Conservation (phyloP, 2,113 vertebrate genomes). For the Cygnus buccinator region DNA sequence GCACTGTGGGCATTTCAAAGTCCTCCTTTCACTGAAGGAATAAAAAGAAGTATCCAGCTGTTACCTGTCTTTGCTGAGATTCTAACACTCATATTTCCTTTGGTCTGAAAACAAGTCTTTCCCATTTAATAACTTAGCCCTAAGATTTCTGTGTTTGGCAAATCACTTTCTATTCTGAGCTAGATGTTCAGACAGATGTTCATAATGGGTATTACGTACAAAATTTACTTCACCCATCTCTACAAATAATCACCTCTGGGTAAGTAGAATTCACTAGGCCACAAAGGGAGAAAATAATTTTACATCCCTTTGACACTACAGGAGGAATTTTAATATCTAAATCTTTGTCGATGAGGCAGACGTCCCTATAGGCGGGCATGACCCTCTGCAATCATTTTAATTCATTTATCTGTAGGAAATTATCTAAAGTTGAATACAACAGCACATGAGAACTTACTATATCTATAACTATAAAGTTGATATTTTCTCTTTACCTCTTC, state of each 20-base stretch:
- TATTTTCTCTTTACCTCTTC: neutral
- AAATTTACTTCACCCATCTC: neutral
- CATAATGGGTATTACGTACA: neutral
- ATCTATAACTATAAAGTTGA: neutral
- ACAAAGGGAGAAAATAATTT: neutral
- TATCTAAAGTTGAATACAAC: neutral
- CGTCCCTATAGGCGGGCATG: neutral
- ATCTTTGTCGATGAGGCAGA: neutral
- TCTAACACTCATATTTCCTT: neutral
- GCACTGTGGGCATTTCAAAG: neutral
- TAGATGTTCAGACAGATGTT: neutral
- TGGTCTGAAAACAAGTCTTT: neutral
- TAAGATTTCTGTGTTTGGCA: neutral
- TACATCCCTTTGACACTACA: neutral
- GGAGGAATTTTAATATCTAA: neutral
- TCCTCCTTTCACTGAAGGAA: neutral
- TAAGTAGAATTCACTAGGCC: neutral
- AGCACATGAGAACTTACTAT: neutral
- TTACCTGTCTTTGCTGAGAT: neutral
- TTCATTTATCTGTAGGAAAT: neutral
- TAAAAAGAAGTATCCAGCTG: neutral
- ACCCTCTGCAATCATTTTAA: neutral
- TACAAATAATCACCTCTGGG: neutral
- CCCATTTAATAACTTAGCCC: neutral
- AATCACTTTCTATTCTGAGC: neutral